Evolutionary conservation across 1,140 invertebrate species (phyloP).

Genomic region (Drosophila nikananu): DNA sequence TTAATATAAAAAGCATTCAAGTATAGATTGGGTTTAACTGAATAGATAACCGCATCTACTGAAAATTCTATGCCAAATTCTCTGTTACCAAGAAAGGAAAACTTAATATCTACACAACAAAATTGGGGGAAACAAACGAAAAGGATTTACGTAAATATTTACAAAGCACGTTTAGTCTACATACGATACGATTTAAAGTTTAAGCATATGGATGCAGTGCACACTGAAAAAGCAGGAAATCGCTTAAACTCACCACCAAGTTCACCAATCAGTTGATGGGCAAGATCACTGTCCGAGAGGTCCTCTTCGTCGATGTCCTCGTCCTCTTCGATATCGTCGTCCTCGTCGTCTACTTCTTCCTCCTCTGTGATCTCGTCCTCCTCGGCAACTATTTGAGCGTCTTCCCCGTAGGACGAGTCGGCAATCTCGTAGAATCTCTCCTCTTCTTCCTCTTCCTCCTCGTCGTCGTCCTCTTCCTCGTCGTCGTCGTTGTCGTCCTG

Average conservation of each 20-base stretch:
- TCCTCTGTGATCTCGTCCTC: constrained; percentile 79
- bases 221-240: background rate
- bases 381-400: constrained; percentile 76
- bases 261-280: constrained; percentile 75
- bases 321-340: constrained; percentile 73
- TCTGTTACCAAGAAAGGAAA: background rate
- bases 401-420: constrained; percentile 75
- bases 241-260: constrained; percentile 70
- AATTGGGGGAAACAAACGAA: background rate
- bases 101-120: background rate
- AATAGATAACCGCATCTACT: background rate
- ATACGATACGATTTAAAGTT: constrained; percentile 7
- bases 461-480: constrained; percentile 66
- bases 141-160: constrained; percentile 13
- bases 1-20: constrained; percentile 12
- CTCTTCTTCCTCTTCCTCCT: constrained; percentile 65
- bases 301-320: constrained; percentile 74
- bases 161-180: constrained; percentile 29
- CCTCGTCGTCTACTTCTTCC: constrained; percentile 73
- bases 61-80: background rate
- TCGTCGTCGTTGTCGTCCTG: constrained; percentile 60
- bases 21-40: background rate
- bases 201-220: constrained; percentile 13
- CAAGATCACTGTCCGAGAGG: constrained; percentile 76
- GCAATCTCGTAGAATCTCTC: constrained; percentile 74